Percentiles rank a stretch among this genome's conserved stretches.
phyloP scores from a whole-genome alignment of 2,888 invertebrate genomes.

The Hirtodrosophila cameraria region DNA sequence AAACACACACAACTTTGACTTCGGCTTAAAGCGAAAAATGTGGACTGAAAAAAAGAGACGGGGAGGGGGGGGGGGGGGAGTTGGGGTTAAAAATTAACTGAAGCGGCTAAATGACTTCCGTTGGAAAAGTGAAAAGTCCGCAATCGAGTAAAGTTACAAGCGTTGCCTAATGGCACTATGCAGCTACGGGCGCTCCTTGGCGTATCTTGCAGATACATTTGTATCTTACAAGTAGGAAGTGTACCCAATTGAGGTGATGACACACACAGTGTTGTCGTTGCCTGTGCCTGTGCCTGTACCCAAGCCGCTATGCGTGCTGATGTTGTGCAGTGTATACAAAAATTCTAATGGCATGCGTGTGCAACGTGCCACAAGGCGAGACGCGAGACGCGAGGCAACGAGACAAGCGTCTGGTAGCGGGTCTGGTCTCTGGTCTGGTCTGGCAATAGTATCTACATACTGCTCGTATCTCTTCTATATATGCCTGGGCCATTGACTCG shows the following conservation, averaged over 20 bases:
- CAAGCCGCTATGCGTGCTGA: slow-evolving; percentile 38
- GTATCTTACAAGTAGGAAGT: slow-evolving; percentile 82
- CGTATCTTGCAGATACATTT: slow-evolving; percentile 61
- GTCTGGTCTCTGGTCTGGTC: too few species aligned
- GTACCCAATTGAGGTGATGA: slow-evolving; percentile 82
- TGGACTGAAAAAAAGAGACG: not conserved
- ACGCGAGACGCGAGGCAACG: slow-evolving; percentile 24
- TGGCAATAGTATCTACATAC: slow-evolving; percentile 21
- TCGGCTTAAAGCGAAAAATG: slow-evolving; percentile 16
- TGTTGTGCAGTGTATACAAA: slow-evolving; percentile 64
- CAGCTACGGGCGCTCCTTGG: slow-evolving; percentile 23
- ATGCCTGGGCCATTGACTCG: slow-evolving; percentile 71
- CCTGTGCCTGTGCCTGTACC: slow-evolving; percentile 8
- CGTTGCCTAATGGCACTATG: slow-evolving; percentile 62
- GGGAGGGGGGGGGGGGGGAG: not conserved
- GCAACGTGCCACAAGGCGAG: slow-evolving; percentile 49
- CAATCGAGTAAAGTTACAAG: slow-evolving; percentile 43
- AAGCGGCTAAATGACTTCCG: slow-evolving; percentile 70
- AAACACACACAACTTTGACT: slow-evolving; percentile 24
- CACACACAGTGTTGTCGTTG: slow-evolving; percentile 66
- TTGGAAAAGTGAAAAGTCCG: slow-evolving; percentile 70
- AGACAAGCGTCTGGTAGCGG: slow-evolving; percentile 24
- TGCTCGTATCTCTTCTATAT: slow-evolving; percentile 14
- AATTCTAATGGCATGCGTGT: slow-evolving; percentile 70
- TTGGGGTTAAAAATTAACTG: slow-evolving; percentile 44